Percentiles rank a stretch among this genome's conserved stretches.
phyloP scores from a whole-genome alignment of 2,113 vertebrate genomes.

The Anguilla rostrata region DNA sequence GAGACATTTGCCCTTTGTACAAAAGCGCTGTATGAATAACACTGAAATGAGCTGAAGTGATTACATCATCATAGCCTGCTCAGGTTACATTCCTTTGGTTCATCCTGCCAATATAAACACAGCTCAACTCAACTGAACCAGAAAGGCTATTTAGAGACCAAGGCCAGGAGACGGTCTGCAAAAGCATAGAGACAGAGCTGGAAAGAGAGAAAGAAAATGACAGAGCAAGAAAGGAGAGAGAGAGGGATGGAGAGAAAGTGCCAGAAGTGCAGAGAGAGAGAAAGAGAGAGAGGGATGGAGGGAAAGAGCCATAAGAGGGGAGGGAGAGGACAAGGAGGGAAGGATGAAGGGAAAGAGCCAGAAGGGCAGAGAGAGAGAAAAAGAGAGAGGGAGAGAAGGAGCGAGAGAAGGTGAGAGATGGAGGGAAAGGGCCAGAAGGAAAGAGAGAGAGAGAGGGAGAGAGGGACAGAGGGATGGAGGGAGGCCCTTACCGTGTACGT shows the following conservation, averaged over 20 bases:
- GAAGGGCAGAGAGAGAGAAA: slow-evolving; percentile 4
- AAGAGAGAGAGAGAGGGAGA: background rate
- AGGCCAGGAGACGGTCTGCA: slow-evolving; percentile 30
- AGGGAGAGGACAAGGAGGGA: slow-evolving; percentile 25
- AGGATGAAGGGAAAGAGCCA: slow-evolving; percentile 21
- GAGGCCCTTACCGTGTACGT: slow-evolving; percentile 80
- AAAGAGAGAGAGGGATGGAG: too few species aligned
- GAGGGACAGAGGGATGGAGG: slow-evolving; percentile 4
- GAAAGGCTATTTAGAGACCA: background rate
- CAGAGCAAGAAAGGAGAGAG: background rate
- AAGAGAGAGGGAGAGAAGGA: background rate
- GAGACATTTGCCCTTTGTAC: too few species aligned
- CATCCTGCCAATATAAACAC: background rate
- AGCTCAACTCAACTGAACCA: background rate
- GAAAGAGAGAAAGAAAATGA: background rate
- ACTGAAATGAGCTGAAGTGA: too few species aligned
- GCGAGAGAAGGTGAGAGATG: background rate
- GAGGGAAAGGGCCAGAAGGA: background rate
- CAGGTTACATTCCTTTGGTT: background rate
- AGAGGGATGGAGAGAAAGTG: background rate
- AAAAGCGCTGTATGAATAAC: too few species aligned
- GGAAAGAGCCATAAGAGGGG: background rate
- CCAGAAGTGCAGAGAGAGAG: too few species aligned
- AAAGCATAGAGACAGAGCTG: background rate
- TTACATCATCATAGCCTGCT: too few species aligned